phyloP scores from a whole-genome alignment of 2,113 vertebrate genomes.

The Phasianus colchicus region DNA sequence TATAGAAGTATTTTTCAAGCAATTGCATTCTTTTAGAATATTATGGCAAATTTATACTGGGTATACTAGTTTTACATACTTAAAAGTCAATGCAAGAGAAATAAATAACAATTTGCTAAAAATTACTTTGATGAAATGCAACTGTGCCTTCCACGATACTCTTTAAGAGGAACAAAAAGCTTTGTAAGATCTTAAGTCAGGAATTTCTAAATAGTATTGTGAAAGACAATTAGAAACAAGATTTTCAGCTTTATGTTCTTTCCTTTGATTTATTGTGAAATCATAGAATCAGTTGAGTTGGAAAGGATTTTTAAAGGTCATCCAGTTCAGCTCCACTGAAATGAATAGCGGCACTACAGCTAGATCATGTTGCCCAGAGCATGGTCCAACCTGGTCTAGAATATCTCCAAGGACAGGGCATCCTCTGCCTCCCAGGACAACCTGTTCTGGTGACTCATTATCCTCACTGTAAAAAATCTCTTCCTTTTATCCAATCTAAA shows the following conservation, averaged over 20 bases:
- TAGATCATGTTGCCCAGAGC: too few species aligned
- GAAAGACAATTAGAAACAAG: background rate
- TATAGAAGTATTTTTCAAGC: background rate
- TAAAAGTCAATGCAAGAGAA: background rate
- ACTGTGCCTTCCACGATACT: background rate
- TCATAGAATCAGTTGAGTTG: too few species aligned
- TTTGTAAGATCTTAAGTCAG: background rate
- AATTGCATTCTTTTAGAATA: background rate
- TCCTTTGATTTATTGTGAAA: background rate
- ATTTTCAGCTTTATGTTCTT: background rate
- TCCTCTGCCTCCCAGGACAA: too few species aligned
- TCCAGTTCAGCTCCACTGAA: too few species aligned
- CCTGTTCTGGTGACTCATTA: too few species aligned
- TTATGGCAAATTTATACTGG: background rate
- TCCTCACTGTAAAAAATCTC: too few species aligned
- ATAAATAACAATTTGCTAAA: background rate
- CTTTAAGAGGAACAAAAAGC: background rate
- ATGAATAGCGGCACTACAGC: too few species aligned
- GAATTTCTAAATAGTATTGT: background rate
- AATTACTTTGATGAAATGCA: background rate
- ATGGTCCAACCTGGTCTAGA: too few species aligned
- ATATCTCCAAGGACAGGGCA: too few species aligned
- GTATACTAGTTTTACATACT: background rate
- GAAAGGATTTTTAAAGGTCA: too few species aligned
- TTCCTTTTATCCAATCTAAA: too few species aligned